Evolutionary conservation across 2,797 vertebrate genomes (phyloP).

Genomic region (Threskiornis aethiopicus): DNA sequence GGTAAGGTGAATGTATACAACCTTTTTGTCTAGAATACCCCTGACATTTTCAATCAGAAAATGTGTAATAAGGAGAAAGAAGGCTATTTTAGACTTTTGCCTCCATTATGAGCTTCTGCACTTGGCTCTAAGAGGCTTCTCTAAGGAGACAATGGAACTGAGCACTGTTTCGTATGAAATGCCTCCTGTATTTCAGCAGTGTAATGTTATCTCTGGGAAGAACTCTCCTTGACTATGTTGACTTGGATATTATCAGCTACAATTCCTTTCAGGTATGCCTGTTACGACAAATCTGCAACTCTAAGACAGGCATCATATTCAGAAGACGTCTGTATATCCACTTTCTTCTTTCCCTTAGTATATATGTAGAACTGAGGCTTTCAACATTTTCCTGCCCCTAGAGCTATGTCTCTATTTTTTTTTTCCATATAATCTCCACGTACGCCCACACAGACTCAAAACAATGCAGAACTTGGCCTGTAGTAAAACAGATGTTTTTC

Average conservation of each 20-base stretch:
- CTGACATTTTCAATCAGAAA: neutral
- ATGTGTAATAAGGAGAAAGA: neutral
- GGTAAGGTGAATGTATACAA: neutral
- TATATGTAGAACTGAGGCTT: neutral
- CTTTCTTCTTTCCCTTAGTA: neutral
- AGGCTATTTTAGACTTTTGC: neutral
- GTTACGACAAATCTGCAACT: neutral
- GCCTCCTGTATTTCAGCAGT: neutral
- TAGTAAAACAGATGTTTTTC: neutral
- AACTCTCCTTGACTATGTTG: neutral
- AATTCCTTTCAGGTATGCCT: neutral
- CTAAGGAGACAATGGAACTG: neutral
- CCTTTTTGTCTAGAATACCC: accelerated
- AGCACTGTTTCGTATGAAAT: neutral
- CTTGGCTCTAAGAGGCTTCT: neutral
- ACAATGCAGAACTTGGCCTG: neutral
- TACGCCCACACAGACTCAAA: neutral
- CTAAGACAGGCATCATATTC: neutral
- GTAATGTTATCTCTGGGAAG: neutral
- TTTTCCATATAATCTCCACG: neutral
- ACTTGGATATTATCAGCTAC: neutral
- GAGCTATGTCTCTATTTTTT: neutral
- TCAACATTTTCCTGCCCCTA: neutral
- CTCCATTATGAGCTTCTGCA: neutral
- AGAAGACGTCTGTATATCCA: neutral